Evolutionary conservation across 2,113 vertebrate genomes (phyloP).

Genomic region (Hippoglossus stenolepis): DNA sequence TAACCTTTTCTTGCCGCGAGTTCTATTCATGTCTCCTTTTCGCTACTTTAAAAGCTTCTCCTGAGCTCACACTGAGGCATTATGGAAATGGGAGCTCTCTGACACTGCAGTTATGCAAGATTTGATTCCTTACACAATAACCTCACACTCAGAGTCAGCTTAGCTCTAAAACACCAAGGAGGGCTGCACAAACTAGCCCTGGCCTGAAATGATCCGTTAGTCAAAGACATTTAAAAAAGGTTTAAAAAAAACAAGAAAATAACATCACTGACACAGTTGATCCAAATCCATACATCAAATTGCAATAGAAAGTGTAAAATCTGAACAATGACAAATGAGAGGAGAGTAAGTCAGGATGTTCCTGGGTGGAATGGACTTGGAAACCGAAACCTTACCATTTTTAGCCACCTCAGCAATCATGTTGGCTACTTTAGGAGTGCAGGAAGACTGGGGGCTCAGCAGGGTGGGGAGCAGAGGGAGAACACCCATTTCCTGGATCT

Average conservation of each 20-base stretch:
- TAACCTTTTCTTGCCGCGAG: conserved; percentile 51
- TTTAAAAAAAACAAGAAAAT: neutral
- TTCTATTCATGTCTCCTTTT: conserved; percentile 29
- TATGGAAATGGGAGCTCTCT: conserved; percentile 22
- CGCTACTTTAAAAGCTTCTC: conserved; percentile 47
- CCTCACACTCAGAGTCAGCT: no score
- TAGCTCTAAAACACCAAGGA: neutral
- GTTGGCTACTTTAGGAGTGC: conserved; percentile 96
- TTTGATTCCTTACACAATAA: no score
- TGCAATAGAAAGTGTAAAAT: conserved; percentile 74
- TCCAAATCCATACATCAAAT: conserved; percentile 22
- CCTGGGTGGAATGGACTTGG: conserved; percentile 1
- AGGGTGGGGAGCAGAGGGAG: conserved; percentile 89
- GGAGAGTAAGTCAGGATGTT: conserved; percentile 81
- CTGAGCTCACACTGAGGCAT: conserved; percentile 38
- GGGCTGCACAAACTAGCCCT: neutral
- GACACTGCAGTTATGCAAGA: conserved; percentile 9
- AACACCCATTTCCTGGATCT: conserved; percentile 92
- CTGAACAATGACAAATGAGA: conserved; percentile 83
- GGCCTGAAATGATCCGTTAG: conserved; percentile 12
- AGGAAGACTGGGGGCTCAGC: conserved; percentile 89
- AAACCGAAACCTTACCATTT: conserved; percentile 89
- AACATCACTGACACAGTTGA: conserved; percentile 14
- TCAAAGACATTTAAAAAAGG: neutral
- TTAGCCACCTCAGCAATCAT: conserved; percentile 98